These are phyloP conservation scores for Drosophila novamexicana DNA, from an alignment of 1,140 invertebrate species.

Conservation along the genomic window DNA sequence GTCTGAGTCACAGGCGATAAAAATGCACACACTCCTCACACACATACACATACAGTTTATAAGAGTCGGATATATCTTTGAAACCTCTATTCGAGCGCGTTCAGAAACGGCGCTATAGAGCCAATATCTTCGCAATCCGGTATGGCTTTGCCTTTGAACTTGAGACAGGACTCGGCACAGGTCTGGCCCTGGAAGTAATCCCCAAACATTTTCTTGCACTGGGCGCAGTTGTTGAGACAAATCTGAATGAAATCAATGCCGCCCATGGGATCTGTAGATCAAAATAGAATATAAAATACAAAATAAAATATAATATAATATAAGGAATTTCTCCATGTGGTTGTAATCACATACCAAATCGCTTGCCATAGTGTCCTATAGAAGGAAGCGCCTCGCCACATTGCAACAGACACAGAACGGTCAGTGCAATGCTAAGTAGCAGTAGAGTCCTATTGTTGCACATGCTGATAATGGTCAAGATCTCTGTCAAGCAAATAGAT, in stretches of 20 bases:
- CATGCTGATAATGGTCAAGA: constrained; percentile 49
- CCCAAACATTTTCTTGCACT: constrained; percentile 94
- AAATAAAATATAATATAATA: too few species aligned
- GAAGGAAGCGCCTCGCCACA: constrained; percentile 60
- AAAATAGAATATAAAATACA: neutral
- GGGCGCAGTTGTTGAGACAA: constrained; percentile 93
- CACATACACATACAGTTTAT: constrained; percentile 18
- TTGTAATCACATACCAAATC: constrained; percentile 64
- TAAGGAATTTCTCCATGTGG: neutral
- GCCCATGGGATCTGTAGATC: constrained; percentile 66
- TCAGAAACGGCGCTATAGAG: constrained; percentile 92
- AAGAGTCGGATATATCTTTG: constrained; percentile 27
- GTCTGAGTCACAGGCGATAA: constrained; percentile 66
- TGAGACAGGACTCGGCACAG: constrained; percentile 92
- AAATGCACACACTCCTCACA: constrained; percentile 25
- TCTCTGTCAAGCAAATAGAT: neutral
- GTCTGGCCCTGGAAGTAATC: constrained; percentile 92
- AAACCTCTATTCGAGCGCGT: constrained; percentile 83
- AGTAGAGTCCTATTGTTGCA: constrained; percentile 49
- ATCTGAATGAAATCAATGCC: constrained; percentile 84
- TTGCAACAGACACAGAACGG: constrained; percentile 53
- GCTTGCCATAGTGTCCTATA: constrained; percentile 70
- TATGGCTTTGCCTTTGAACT: constrained; percentile 92
- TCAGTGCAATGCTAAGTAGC: constrained; percentile 45
- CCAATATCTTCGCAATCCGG: constrained; percentile 93